Base-by-base conservation (phyloP, 2,888 invertebrate genomes). In the Hypolimnas misippus region DNA sequence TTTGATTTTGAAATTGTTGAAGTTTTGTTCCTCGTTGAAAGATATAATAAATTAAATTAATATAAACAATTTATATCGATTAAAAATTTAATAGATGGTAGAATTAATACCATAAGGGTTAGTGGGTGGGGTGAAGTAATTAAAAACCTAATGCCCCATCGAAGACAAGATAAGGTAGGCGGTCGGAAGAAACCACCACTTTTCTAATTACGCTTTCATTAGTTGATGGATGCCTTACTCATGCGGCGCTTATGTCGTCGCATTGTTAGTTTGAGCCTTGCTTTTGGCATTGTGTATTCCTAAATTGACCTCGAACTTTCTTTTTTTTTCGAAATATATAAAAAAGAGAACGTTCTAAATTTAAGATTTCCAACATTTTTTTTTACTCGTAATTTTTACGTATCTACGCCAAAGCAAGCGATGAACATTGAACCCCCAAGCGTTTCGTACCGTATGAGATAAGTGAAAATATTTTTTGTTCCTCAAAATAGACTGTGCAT, bases 121-220 rank as follows among this genome's bases (percentile, higher is more conserved):
- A 51, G 56, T 51, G 63, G 52, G 60, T 60, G 59, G 82, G 83
- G 81, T 73, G 79, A 79, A 82, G 84, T 89, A 90, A 91, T 91
- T 90, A 90, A 89, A 89, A 88, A 86, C 78, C 76, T 84, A 82
- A 86, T 84, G 79, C 84, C 79, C 84, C 82, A 86, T 84, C 84
- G 87, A 91, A 91, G 90, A 89, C 86, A 90, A 90, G 92, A 90
- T 91, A 91, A 91, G 86, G 87, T 77, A 33, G 35, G 35, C 75
- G 73, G 83, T 83, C 84, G 89, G 89, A 91, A 91, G 91, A 91
- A 88, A 89, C 84, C 81, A 65, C 82, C 89, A 89, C 86, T 88
- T 86, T 89, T 87, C 83, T 90, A 89, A 92, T 91, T 89, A 89
- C 87, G 69, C 81, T 82, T 89, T 89, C 92, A 92, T 91, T 92